A percentile compares a stretch with the other conserved stretches of the same genome.
Conservation (phyloP, 2,888 invertebrate genomes). For the Ennomos erosarius region DNA sequence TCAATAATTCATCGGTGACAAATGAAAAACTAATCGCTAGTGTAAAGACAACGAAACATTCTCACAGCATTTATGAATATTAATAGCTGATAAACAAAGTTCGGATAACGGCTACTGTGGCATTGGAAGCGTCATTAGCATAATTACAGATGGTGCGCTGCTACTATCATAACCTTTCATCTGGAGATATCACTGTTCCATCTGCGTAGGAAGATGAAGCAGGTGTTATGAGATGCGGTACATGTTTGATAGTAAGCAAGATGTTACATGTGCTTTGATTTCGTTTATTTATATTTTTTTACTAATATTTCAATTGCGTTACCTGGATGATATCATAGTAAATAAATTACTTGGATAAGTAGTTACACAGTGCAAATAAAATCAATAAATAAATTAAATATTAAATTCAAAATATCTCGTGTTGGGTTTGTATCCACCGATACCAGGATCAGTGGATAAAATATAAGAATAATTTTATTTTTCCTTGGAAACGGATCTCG, state of each 20-base stretch:
- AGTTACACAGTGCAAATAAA: no score
- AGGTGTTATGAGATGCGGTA: conserved; percentile 18
- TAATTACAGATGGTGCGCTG: conserved; percentile 37
- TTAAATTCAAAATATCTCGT: no score
- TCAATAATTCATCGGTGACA: conserved; percentile 31
- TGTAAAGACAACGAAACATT: conserved; percentile 38
- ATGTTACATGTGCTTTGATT: conserved; percentile 9
- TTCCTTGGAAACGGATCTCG: no score
- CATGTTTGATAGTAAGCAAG: conserved; percentile 3
- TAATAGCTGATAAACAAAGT: conserved; percentile 41
- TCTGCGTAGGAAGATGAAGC: conserved; percentile 25
- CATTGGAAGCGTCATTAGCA: conserved; percentile 39
- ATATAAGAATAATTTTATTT: no score
- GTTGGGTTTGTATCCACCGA: no score
- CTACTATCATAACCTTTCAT: conserved; percentile 42
- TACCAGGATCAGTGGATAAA: no score
- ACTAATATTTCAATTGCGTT: not conserved
- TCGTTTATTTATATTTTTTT: conserved; percentile 2
- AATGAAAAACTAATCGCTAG: conserved; percentile 38
- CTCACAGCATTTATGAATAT: conserved; percentile 45
- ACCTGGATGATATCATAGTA: no score
- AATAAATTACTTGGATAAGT: no score
- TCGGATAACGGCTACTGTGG: conserved; percentile 44
- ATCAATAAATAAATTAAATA: no score
- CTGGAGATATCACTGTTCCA: conserved; percentile 20